Percentiles rank a stretch among this genome's conserved stretches.
Evolutionary conservation across 2,113 vertebrate genomes (phyloP).

Genomic region (Heteronetta atricapilla): DNA sequence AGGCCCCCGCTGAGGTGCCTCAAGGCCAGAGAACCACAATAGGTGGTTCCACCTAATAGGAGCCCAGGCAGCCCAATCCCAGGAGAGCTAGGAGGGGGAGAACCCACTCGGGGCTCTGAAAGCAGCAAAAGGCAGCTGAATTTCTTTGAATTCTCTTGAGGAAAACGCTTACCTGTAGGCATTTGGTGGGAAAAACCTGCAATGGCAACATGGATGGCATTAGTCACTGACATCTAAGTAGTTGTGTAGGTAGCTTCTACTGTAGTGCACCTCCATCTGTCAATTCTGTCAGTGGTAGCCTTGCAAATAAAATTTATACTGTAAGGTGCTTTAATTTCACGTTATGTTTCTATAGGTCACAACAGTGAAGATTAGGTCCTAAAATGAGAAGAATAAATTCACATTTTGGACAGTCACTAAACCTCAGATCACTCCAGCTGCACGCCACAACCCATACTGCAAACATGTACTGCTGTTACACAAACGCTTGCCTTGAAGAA

Average conservation of each 20-base stretch:
- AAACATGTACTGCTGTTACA: not conserved
- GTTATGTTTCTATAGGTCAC: not conserved
- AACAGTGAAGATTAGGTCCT: not conserved
- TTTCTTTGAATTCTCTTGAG: not conserved
- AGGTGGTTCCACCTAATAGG: too few relatives aligned
- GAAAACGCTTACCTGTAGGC: not conserved
- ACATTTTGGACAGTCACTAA: not conserved
- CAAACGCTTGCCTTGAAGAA: not conserved
- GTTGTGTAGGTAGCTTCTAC: not conserved
- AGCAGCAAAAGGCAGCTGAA: not conserved
- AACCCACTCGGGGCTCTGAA: not conserved
- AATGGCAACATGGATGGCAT: not conserved
- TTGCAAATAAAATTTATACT: not conserved
- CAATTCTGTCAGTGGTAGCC: not conserved
- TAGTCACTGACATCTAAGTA: not conserved
- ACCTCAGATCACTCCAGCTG: not conserved
- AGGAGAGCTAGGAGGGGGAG: not conserved
- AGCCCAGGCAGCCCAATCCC: not conserved
- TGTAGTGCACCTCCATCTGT: not conserved
- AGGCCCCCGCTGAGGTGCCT: not conserved
- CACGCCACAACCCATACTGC: not conserved
- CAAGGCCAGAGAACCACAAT: not conserved
- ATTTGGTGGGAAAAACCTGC: not conserved
- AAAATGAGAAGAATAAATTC: not conserved
- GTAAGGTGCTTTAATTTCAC: not conserved